Conservation (phyloP, 2,797 vertebrate genomes). For the Fistularia tabacaria region DNA sequence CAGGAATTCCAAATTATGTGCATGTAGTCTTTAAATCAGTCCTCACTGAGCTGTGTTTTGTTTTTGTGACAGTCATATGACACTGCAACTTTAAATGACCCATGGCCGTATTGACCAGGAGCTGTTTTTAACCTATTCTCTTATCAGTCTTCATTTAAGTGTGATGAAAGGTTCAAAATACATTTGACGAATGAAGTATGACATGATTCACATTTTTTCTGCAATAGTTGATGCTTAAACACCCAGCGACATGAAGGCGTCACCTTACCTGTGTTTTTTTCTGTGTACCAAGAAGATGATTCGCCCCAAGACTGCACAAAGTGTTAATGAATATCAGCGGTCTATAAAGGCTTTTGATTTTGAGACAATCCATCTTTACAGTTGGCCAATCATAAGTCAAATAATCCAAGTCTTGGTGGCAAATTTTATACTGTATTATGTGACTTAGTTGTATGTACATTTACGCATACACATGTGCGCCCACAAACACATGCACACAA, state of each 20-base stretch:
- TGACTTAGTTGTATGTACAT: constrained; percentile 54
- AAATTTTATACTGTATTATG: constrained; percentile 49
- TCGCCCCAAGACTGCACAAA: constrained; percentile 47
- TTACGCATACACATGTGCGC: constrained; percentile 17
- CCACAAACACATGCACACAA: constrained; percentile 5
- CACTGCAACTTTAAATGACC: too few species aligned
- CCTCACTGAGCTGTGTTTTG: too few species aligned
- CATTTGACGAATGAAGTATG: neutral
- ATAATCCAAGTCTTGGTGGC: constrained; percentile 5
- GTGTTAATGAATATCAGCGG: constrained; percentile 25
- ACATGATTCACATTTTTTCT: constrained; percentile 12
- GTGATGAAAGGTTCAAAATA: neutral
- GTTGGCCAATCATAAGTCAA: constrained; percentile 8
- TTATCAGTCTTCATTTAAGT: too few species aligned
- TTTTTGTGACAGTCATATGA: too few species aligned
- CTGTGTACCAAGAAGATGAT: constrained; percentile 23
- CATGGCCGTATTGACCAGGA: too few species aligned
- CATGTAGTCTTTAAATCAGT: too few species aligned
- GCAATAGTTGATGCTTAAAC: too few species aligned
- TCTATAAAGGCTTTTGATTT: constrained; percentile 12
- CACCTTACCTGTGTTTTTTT: too few species aligned
- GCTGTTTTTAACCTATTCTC: too few species aligned
- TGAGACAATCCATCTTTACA: constrained; percentile 14
- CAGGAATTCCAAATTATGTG: too few species aligned
- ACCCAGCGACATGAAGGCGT: too few species aligned